Evolutionary conservation across 2,888 invertebrate species (phyloP), one percentile per base, ranked within the genome.

Genomic region (Imbricaverruca yamaguchii): DNA sequence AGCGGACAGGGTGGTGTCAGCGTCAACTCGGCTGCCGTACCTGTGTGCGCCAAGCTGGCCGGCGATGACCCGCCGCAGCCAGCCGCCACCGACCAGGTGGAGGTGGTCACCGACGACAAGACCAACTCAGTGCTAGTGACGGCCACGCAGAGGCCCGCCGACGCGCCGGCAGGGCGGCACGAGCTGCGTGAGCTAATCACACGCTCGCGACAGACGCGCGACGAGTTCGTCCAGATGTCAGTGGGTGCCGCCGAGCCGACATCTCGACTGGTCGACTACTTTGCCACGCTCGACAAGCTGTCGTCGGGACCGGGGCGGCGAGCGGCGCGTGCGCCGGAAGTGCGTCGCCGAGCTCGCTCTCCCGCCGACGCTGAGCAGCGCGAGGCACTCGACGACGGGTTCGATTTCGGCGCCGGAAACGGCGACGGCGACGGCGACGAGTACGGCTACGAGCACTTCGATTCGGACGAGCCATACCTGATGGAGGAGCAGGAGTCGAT

Each of bases 401-500:
- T 80, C 23, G 80, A 69, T 55, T 69, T 74, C 23, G 77, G 77
- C 25, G 67, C 61, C 18, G 74, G 74, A 10, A 61, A 81, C 39
- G 39, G 39, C 39, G 77, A 81, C 39, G 39, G 39, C 39, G 77
- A 81, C 12, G 56, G 39, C 15, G 74, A 53, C 7, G 59, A 56
- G 23, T 78, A 81, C 80, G 82, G 81, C 81, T 83, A 83, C 67
- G 82, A 81, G 61, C 80, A 81, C 53, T 81, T 82, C 25, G 84
- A 84, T 80, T 84, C 83, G 10, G 83, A 83, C 82, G 83, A 82
- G 2, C 82, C 82, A 8, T 83, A 82, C 15, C 83, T 83, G 21
- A 81, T 82, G 25, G 83, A 83, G 11, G 85, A 85, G 79, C 84
- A 84, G 18, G 74, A 74, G 74, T 74, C 74, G 53, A 84, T 84